Evolutionary conservation across 2,113 vertebrate species (phyloP).

Genomic region (Oostethus manadensis): DNA sequence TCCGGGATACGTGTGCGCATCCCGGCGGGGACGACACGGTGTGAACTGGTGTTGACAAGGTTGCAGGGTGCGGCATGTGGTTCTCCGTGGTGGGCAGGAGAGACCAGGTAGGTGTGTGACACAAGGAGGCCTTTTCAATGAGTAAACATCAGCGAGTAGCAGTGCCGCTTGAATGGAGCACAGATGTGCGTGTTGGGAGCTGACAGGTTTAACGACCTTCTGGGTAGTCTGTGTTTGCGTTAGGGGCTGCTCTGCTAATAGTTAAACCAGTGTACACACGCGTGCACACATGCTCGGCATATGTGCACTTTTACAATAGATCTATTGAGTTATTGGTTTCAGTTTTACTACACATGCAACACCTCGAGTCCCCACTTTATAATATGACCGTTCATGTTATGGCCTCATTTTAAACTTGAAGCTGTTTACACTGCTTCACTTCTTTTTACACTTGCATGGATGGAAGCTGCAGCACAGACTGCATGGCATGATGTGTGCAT

Average conservation of each 20-base stretch:
- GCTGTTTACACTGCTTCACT: too few species aligned
- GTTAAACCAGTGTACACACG: slow-evolving; percentile 42
- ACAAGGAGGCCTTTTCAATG: background rate
- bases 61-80: slow-evolving; percentile 79
- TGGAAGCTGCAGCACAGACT: too few species aligned
- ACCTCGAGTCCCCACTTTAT: too few species aligned
- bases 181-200: background rate
- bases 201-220: slow-evolving; percentile 7
- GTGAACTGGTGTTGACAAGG: slow-evolving; percentile 18
- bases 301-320: slow-evolving; percentile 14
- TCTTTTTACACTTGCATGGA: too few species aligned
- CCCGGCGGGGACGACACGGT: slow-evolving; percentile 13
- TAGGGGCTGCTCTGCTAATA: slow-evolving; percentile 36
- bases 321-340: background rate
- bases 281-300: slow-evolving; percentile 5
- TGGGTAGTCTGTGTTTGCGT: slow-evolving; percentile 33
- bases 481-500: background rate
- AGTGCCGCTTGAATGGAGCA: background rate
- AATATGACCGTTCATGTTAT: too few species aligned
- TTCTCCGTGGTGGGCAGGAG: slow-evolving; percentile 92
- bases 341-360: too few species aligned
- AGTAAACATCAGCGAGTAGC: background rate
- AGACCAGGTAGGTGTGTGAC: slow-evolving; percentile 58
- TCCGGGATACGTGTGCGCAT: slow-evolving; percentile 17
- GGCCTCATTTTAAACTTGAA: too few species aligned